A percentile compares a stretch with the other conserved stretches of the same genome.
Conservation (phyloP, 2,888 invertebrate species). For the Machimus atricapillus region DNA sequence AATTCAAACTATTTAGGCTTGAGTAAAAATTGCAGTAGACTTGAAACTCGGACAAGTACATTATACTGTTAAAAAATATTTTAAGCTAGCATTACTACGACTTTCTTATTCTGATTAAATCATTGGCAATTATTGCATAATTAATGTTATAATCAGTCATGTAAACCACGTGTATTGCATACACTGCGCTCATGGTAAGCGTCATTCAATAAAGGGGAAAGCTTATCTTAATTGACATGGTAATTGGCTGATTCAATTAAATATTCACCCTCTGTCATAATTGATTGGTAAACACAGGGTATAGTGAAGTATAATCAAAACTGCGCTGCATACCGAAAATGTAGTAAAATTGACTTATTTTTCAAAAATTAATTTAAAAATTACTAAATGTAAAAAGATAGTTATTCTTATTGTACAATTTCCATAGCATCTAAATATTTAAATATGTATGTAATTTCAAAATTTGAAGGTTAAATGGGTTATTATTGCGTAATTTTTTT, state of each 20-base stretch:
- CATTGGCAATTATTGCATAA: not conserved
- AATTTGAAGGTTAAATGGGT: not conserved
- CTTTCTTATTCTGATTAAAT: not conserved
- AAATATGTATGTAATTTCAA: not conserved
- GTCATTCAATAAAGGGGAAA: not conserved
- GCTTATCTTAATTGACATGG: conserved; percentile 3
- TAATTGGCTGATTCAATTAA: conserved; percentile 4
- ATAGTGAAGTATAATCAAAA: not conserved
- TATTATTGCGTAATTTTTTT: too few species aligned
- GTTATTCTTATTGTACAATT: too few species aligned
- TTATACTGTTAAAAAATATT: too few species aligned
- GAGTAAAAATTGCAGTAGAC: too few species aligned
- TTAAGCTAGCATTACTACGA: too few species aligned
- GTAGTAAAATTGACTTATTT: not conserved
- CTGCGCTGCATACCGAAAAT: not conserved
- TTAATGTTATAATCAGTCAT: not conserved
- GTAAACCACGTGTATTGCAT: not conserved
- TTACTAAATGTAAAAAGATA: too few species aligned
- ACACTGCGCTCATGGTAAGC: not conserved
- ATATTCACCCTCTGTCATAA: not conserved
- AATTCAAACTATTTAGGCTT: too few species aligned
- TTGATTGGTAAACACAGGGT: not conserved
- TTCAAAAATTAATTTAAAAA: not conserved
- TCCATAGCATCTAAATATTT: not conserved
- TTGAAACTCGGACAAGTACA: too few species aligned